Evolutionary conservation across 2,113 vertebrate genomes (phyloP), one percentile per base, ranked within the genome.

Genomic region (Ptilonorhynchus violaceus): DNA sequence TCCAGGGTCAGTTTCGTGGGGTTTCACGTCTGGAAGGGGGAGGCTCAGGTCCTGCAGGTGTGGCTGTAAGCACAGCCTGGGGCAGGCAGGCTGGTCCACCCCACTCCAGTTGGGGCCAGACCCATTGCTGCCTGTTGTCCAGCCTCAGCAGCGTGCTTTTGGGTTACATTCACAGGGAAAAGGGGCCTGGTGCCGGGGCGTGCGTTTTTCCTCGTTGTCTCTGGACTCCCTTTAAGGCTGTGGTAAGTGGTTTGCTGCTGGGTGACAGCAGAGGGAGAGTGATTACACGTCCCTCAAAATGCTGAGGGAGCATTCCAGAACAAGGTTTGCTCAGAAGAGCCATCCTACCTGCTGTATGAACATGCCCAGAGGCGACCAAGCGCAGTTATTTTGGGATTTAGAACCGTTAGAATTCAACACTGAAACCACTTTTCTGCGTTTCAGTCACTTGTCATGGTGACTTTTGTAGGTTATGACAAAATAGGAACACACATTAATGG

Each of bases 131-230:
- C 53, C 56, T 15, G 0, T 25, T 68, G 49, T 39, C 41, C 62
- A 72, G 20, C 33, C 77, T 55, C 88, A 52, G 12, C 27, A 46
- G 10, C 2, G 0, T 37, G 12, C 13, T 52, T 83, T 79, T 59
- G 31, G 68, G 37, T 19, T 67, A 23, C 3, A 0, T 44, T 87
- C 42, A 27, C 2, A 3, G 16, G 39, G 60, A 77, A 73, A 88
- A 39, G 0, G 24, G 42, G 13, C 3, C 16, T 81, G 31, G 55
- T 0, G 0, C 14, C 2, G 0, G 3, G 10, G 13, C 0, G 0
- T n/a, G 10, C 2, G 4, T 33, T 7, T 53, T 31, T 41, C 42
- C 47, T 59, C 33, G 28, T 17, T 3, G 15, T 41, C 67, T 91
- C 52, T 68, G 22, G 59, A 30, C 21, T 28, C 17, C 5, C 49